phyloP scores from a whole-genome alignment of 2,113 vertebrate genomes.

The Nothocercus nigrocapillus region DNA sequence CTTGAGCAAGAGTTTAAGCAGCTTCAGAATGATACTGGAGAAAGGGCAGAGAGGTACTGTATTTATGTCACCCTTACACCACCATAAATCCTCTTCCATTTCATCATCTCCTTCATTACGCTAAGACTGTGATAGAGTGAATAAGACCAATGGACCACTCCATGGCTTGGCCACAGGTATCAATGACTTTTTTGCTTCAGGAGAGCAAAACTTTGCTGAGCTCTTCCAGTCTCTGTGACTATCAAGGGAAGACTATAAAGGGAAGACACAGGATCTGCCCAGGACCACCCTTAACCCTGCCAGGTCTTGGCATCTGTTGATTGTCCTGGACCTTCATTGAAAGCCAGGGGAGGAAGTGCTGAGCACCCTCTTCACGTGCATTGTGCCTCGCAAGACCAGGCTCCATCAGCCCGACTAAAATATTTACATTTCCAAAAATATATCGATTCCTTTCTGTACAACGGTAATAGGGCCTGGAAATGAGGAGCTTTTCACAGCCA shows the following conservation, averaged over 20 bases:
- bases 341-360: not conserved
- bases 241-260: not conserved
- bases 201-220: not conserved
- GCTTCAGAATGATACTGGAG: not conserved
- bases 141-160: not conserved
- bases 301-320: rapidly evolving
- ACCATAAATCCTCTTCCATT: not conserved
- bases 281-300: not conserved
- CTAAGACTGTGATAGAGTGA: not conserved
- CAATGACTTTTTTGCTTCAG: not conserved
- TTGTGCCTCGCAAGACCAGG: not conserved
- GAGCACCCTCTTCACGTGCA: not conserved
- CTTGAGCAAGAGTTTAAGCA: not conserved
- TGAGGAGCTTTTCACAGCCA: not conserved
- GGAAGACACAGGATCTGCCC: no score
- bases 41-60: not conserved
- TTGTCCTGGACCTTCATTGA: not conserved
- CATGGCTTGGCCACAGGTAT: not conserved
- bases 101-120: not conserved
- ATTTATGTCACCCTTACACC: not conserved
- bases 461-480: not conserved
- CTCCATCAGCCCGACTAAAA: not conserved
- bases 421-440: slow-evolving; percentile 30
- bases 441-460: not conserved
- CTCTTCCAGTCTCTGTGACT: not conserved